A percentile compares a stretch with the other conserved stretches of the same genome.
These are phyloP conservation scores for Enteromius mattozi DNA, from an alignment of 2,797 vertebrate genomes.

Conservation along the genomic window DNA sequence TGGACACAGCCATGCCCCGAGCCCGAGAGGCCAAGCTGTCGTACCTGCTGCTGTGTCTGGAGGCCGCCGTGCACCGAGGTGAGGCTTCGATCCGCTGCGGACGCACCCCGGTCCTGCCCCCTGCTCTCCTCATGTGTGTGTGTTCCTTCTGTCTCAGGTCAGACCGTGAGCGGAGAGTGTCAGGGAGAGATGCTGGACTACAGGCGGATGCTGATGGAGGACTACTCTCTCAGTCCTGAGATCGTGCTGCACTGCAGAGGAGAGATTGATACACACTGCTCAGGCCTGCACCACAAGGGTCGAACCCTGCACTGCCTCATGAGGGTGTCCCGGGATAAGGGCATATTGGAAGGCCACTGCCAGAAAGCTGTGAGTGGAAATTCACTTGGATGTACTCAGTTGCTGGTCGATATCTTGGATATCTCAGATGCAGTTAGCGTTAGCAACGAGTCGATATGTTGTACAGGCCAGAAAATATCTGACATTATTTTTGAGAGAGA, in stretches of 20 bases:
- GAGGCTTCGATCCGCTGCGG: conserved; percentile 20
- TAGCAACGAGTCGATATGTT: too few species aligned
- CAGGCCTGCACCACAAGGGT: conserved; percentile 93
- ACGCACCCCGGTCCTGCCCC: not conserved
- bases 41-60: conserved; percentile 93
- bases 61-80: conserved; percentile 95
- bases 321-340: conserved; percentile 89
- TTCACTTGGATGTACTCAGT: not conserved
- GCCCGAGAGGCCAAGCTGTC: conserved; percentile 93
- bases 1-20: conserved; percentile 89
- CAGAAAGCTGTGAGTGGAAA: conserved; percentile 88
- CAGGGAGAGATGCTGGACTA: conserved; percentile 99
- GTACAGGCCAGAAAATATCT: not conserved
- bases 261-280: conserved; percentile 95
- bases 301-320: conserved; percentile 97
- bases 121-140: not conserved
- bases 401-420: not conserved
- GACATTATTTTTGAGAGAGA: not conserved
- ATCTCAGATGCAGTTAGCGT: not conserved
- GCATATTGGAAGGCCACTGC: conserved; percentile 84
- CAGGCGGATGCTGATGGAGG: conserved; percentile 97
- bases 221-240: conserved; percentile 95
- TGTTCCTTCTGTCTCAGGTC: conserved; percentile 75
- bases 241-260: conserved; percentile 95
- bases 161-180: conserved; percentile 92